Conservation (phyloP, 2,888 invertebrate species). For the Alentia gelatinosa region DNA sequence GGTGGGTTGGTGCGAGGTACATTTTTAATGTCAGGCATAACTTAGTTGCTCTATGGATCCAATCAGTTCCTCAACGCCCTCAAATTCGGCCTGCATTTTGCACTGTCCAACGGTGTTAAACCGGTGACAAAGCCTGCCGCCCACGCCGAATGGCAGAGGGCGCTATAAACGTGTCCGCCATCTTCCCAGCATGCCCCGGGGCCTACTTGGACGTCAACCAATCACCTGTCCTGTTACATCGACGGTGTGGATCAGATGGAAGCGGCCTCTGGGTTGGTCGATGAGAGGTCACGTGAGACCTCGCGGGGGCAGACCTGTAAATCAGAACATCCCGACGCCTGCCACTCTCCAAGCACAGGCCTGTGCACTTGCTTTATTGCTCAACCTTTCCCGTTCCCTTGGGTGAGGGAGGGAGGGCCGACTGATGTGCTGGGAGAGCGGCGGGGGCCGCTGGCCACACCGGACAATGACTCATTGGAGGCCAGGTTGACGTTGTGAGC, state of each 20-base stretch:
- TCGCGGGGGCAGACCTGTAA: not conserved
- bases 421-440: not conserved
- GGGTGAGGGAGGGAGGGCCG: not conserved
- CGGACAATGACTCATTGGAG: constrained; percentile 15
- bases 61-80: not conserved
- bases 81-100: not conserved
- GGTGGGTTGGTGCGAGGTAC: not conserved
- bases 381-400: not conserved
- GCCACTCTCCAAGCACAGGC: not conserved
- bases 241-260: constrained; percentile 23
- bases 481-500: not conserved
- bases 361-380: not conserved
- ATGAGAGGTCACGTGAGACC: constrained; percentile 39
- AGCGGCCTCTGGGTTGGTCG: constrained; percentile 4
- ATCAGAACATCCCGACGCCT: not conserved
- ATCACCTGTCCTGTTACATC: constrained; percentile 51
- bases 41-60: not conserved
- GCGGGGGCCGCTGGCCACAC: not conserved
- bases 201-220: constrained; percentile 39
- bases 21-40: not conserved
- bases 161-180: constrained; percentile 33
- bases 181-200: constrained; percentile 43
- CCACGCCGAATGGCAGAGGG: not conserved
- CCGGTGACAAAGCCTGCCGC: not conserved
- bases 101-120: not conserved